These are phyloP conservation scores for Heliconius melpomene DNA, from an alignment of 1,140 invertebrate species.

Conservation along the genomic window DNA sequence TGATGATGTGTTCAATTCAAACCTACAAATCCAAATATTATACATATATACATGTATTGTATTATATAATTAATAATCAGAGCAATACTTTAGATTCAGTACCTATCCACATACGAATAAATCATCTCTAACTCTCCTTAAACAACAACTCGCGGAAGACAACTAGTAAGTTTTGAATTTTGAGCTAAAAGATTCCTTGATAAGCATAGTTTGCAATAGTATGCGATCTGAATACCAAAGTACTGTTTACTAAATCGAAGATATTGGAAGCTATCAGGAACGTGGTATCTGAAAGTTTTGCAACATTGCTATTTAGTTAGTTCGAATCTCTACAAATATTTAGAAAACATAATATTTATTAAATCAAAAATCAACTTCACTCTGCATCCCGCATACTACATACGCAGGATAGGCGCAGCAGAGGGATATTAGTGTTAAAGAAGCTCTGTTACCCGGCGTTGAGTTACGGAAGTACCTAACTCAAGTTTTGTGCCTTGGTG, in stretches of 20 bases:
- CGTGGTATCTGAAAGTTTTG: conserved; percentile 29
- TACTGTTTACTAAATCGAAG: conserved; percentile 35
- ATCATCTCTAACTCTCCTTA: neutral
- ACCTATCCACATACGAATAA: neutral
- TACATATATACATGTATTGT: no score
- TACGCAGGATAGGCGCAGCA: no score
- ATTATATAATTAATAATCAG: neutral
- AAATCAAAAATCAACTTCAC: neutral
- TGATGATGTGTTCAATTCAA: no score
- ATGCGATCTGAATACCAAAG: conserved; percentile 31
- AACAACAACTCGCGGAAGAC: conserved; percentile 14
- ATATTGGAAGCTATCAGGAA: conserved; percentile 32
- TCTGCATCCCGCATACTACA: no score
- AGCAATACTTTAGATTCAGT: neutral
- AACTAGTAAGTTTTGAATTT: conserved; percentile 31
- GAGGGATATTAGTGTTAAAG: no score
- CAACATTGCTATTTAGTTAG: conserved; percentile 27
- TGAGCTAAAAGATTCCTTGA: conserved; percentile 31
- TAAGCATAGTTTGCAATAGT: conserved; percentile 28
- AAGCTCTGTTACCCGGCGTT: no score
- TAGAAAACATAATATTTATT: neutral
- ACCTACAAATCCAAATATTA: no score
- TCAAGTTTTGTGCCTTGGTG: no score
- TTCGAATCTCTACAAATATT: conserved; percentile 1
- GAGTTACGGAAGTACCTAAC: no score